Conservation (phyloP, 2,888 invertebrate species). For the Andrena haemorrhoa region DNA sequence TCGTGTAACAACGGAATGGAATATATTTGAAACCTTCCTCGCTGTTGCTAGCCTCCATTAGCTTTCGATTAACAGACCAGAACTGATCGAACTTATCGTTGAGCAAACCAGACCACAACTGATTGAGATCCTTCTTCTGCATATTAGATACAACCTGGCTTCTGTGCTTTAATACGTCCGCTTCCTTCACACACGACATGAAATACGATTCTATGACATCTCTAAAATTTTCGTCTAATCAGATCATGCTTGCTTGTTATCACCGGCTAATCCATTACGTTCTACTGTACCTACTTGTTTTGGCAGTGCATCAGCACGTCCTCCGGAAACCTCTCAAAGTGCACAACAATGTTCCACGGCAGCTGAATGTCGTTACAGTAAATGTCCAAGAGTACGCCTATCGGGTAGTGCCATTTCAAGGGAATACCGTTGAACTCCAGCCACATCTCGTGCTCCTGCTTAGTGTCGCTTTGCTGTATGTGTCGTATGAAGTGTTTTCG, state of each 20-base stretch:
- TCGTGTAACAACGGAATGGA: constrained; percentile 93
- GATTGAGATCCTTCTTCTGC: constrained; percentile 98
- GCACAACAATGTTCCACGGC: constrained; percentile 97
- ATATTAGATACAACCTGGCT: constrained; percentile 95
- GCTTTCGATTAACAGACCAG: constrained; percentile 97
- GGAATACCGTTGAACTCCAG: constrained; percentile 96
- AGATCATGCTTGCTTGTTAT: background rate
- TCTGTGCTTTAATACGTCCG: constrained; percentile 98
- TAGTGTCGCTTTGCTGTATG: constrained; percentile 89
- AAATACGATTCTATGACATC: constrained; percentile 97
- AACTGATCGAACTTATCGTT: constrained; percentile 99
- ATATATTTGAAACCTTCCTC: constrained; percentile 95
- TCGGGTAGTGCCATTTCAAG: constrained; percentile 95
- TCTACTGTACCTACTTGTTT: constrained; percentile 88
- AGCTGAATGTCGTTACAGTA: constrained; percentile 89
- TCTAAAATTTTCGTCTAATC: constrained; percentile 85
- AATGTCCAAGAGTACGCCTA: constrained; percentile 95
- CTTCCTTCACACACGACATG: constrained; percentile 98
- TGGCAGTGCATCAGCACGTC: constrained; percentile 94
- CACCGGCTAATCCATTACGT: background rate
- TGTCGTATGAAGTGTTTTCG: constrained; percentile 94
- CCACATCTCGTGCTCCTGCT: constrained; percentile 96
- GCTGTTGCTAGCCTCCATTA: constrained; percentile 95
- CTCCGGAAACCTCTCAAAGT: constrained; percentile 98
- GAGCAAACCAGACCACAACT: constrained; percentile 96